Percentiles rank a stretch among this genome's conserved stretches.
phyloP scores from a whole-genome alignment of 2,888 invertebrate genomes.

The Cheilosia pagana region DNA sequence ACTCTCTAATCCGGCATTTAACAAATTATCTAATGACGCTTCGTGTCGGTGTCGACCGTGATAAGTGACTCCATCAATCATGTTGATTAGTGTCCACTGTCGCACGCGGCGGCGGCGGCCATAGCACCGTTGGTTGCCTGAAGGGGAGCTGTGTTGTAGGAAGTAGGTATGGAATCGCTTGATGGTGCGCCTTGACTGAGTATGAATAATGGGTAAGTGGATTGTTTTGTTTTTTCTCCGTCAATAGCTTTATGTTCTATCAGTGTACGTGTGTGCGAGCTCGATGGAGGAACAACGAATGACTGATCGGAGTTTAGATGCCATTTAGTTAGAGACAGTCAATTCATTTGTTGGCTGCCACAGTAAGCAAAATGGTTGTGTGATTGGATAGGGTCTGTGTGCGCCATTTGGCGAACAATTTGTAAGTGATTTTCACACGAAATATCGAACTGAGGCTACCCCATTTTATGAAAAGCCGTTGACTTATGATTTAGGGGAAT shows the following conservation, averaged over 20 bases:
- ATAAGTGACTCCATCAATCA: conserved; percentile 75
- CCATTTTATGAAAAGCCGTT: too few species aligned
- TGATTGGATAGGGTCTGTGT: neutral
- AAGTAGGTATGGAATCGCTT: conserved; percentile 26
- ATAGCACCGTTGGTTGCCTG: conserved; percentile 21
- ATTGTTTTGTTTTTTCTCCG: conserved; percentile 40
- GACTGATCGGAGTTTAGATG: conserved; percentile 54
- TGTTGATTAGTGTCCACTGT: conserved; percentile 71
- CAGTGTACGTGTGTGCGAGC: conserved; percentile 1
- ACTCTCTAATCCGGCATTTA: conserved; percentile 69
- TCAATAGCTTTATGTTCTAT: conserved; percentile 41
- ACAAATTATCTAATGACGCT: conserved; percentile 75
- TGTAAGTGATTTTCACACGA: too few species aligned
- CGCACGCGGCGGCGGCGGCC: conserved; percentile 37
- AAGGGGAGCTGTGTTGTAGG: conserved; percentile 15
- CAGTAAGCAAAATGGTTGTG: conserved; percentile 15
- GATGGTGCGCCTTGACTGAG: conserved; percentile 58
- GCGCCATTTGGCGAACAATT: neutral
- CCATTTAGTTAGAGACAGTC: conserved; percentile 58
- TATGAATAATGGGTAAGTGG: conserved; percentile 66
- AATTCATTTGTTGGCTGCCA: conserved; percentile 52
- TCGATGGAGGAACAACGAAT: conserved; percentile 54
- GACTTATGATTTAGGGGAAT: too few species aligned
- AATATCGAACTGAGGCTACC: too few species aligned
- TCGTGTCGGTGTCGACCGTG: conserved; percentile 74